Evolutionary conservation across 2,113 vertebrate species (phyloP).

Genomic region (Cranoglanis bouderius): DNA sequence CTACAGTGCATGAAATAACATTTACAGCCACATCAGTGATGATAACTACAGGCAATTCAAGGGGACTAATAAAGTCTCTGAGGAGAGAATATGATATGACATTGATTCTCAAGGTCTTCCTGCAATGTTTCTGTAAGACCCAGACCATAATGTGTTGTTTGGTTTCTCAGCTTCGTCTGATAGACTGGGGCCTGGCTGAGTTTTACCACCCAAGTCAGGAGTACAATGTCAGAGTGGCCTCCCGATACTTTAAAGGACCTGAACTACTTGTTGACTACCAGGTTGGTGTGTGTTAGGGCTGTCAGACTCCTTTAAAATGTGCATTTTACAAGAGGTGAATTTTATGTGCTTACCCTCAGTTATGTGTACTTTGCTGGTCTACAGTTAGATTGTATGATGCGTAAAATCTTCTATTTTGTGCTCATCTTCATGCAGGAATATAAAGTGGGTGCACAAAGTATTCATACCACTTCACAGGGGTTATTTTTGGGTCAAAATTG

Average conservation of each 20-base stretch:
- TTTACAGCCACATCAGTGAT: neutral
- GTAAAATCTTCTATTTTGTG: neutral
- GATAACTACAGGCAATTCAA: neutral
- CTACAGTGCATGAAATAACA: neutral
- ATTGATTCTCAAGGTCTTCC: neutral
- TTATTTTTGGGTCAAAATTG: neutral
- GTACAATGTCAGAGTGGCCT: conserved; percentile 71
- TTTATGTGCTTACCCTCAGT: neutral
- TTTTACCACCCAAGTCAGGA: conserved; percentile 71
- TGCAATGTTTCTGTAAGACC: neutral
- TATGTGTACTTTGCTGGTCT: neutral
- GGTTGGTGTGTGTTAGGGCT: conserved; percentile 48
- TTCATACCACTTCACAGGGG: neutral
- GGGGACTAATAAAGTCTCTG: neutral
- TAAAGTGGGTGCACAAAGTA: neutral
- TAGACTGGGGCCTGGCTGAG: conserved; percentile 71
- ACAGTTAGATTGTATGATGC: neutral
- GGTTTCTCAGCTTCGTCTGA: conserved; percentile 64
- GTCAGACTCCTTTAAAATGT: neutral
- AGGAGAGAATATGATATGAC: neutral
- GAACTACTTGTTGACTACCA: conserved; percentile 71
- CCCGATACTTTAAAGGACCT: conserved; percentile 70
- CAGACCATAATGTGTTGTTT: neutral
- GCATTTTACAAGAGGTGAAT: neutral
- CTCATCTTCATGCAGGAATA: neutral